These are phyloP conservation scores for Eueremaeus valkanovi DNA, from an alignment of 2,888 invertebrate genomes.

Conservation along the genomic window DNA sequence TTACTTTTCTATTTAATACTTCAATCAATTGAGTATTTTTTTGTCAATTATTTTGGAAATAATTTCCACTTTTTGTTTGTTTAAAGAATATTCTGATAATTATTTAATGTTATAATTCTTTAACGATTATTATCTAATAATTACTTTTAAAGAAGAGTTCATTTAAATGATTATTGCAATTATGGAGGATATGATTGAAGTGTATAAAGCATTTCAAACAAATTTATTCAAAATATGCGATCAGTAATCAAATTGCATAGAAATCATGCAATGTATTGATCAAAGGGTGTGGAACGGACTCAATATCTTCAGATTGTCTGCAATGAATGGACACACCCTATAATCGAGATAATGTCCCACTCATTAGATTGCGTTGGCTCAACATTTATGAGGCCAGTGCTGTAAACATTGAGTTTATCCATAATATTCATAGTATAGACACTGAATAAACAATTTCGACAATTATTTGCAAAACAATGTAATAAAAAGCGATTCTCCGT, in stretches of 20 bases:
- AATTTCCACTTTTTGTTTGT: too few relatives aligned
- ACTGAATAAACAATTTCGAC: conserved; percentile 12
- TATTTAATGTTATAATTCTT: too few relatives aligned
- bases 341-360: conserved; percentile 27
- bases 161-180: too few relatives aligned
- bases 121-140: too few relatives aligned
- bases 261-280: conserved; percentile 35
- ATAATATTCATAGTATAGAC: too few relatives aligned
- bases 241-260: conserved; percentile 11
- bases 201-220: background rate
- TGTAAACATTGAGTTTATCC: background rate
- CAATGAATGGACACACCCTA: conserved; percentile 10
- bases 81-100: too few relatives aligned
- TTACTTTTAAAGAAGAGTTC: too few relatives aligned
- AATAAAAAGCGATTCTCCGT: conserved; percentile 3
- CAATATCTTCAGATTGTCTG: background rate
- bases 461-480: conserved; percentile 16
- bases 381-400: background rate
- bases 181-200: background rate
- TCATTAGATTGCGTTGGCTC: background rate
- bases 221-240: background rate
- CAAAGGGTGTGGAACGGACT: conserved; percentile 18
- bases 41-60: too few relatives aligned
- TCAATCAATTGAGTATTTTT: too few relatives aligned
- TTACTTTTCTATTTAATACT: too few relatives aligned